Base-by-base conservation (phyloP, 2,113 vertebrate genomes). In the Siniperca knerii region DNA sequence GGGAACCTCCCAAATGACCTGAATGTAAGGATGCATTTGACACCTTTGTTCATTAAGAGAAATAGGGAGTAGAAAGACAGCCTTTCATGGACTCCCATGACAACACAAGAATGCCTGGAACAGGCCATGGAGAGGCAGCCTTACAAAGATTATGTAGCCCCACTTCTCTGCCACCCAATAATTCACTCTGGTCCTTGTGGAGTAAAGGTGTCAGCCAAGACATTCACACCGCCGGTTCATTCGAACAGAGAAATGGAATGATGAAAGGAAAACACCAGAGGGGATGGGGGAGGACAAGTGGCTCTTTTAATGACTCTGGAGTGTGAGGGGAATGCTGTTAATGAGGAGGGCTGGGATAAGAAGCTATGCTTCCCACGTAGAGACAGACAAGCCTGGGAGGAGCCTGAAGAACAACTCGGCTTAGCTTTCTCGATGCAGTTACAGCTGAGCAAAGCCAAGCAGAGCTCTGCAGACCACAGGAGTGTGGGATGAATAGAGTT, bases 41-140 rank as follows among this genome's bases (percentile, higher is more conserved):
- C 95, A 96, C 92, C 87, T 90, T 92, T 92, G 92, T 94, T 96
- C 95, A 95, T 96, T 94, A 96, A 94, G 92, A 93, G 86, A 90
- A 92, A 94, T 76, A 66, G 79, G 79, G 87, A 94, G 88, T 75
- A 88, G 90, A 75, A 85, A 92, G 76, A 82, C 65, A 92, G 83
- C 84, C 87, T 90, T 92, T 89, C 90, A 82, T 92, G 77, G 84
- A 83, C 90, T 93, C 92, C 89, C 90, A 92, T n/a, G 91, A 89
- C 87, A 90, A 90, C 85, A 88, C 44, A 77, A 79, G 77, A 61
- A 89, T 83, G 61, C 87, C 81, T 71, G 62, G 78, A 85, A 81
- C 46, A 76, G 78, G 87, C 81, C 83, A 79, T 29, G n/a, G 62
- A 92, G 87, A 91, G 82, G 68, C 77, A 72, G 91, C 75, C 94